phyloP scores from a whole-genome alignment of 2,888 invertebrate species.

The Digitonthophagus gazella region DNA sequence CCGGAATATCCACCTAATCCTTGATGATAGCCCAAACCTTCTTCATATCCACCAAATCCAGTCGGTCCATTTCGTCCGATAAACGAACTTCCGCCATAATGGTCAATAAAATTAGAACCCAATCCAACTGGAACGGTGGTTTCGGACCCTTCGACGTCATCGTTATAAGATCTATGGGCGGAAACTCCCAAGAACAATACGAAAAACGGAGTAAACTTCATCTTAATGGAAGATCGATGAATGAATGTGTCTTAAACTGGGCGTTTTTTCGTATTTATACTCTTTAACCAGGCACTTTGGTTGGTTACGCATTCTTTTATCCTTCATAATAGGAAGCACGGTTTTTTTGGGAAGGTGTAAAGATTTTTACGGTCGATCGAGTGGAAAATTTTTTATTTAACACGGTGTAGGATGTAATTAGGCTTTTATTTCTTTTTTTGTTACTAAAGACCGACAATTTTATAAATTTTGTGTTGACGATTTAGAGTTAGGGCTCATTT shows the following conservation, averaged over 20 bases:
- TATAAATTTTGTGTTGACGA: no score
- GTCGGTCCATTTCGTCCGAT: slow-evolving; percentile 25
- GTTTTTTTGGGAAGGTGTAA: not conserved
- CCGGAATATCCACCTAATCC: slow-evolving; percentile 27
- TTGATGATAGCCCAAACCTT: slow-evolving; percentile 15
- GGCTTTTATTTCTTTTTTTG: no score
- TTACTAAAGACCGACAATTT: no score
- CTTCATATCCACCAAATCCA: slow-evolving; percentile 27
- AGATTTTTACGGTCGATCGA: not conserved
- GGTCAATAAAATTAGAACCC: slow-evolving; percentile 34
- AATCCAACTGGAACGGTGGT: slow-evolving; percentile 40
- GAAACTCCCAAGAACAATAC: not conserved
- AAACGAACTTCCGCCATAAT: slow-evolving; percentile 29
- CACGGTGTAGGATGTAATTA: not conserved
- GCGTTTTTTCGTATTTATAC: slow-evolving; percentile 5
- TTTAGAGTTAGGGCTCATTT: no score
- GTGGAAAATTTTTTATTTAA: not conserved
- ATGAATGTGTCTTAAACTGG: not conserved
- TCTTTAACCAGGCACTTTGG: not conserved
- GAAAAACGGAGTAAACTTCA: not conserved
- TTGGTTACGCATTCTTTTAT: slow-evolving; percentile 4
- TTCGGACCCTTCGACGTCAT: slow-evolving; percentile 47
- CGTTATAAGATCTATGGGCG: slow-evolving; percentile 42
- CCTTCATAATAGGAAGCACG: not conserved
- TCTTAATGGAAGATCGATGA: not conserved